A percentile compares a stretch with the other conserved stretches of the same genome.
Conservation (phyloP, 2,888 invertebrate genomes). For the Calliphora vomitoria region DNA sequence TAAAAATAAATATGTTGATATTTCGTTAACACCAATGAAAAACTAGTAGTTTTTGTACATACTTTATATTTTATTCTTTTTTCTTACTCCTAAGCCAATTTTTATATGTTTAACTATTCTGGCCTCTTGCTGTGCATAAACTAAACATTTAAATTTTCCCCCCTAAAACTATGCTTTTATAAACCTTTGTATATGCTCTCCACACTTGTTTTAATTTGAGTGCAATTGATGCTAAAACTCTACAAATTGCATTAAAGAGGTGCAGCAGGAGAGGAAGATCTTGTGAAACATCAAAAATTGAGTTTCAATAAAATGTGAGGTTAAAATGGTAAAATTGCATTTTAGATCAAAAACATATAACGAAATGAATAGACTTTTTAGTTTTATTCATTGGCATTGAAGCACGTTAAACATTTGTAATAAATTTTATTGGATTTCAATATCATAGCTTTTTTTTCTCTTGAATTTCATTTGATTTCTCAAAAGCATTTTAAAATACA, state of each 20-base stretch:
- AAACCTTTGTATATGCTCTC: neutral
- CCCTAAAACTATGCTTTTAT: neutral
- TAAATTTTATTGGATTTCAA: conserved; percentile 43
- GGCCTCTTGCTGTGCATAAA: neutral
- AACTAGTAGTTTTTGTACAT: too few species aligned
- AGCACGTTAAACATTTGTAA: neutral
- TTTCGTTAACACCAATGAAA: too few species aligned
- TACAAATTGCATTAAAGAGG: conserved; percentile 53
- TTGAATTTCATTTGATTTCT: neutral
- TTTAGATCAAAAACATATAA: neutral
- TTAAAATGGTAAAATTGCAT: conserved; percentile 44
- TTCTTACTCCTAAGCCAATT: neutral
- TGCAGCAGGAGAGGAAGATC: neutral
- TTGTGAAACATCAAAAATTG: conserved; percentile 45
- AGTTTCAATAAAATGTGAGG: conserved; percentile 49
- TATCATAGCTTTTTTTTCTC: neutral
- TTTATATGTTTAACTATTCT: neutral
- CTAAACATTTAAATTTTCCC: neutral
- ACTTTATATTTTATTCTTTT: too few species aligned
- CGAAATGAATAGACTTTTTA: conserved; percentile 14
- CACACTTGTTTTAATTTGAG: conserved; percentile 38
- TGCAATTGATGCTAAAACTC: conserved; percentile 59
- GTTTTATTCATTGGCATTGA: conserved; percentile 11
- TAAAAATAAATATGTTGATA: too few species aligned
- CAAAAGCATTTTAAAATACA: neutral